A percentile compares a stretch with the other conserved stretches of the same genome.
Conservation (phyloP, 2,113 vertebrate genomes). For the Nothobranchius kuhntae region DNA sequence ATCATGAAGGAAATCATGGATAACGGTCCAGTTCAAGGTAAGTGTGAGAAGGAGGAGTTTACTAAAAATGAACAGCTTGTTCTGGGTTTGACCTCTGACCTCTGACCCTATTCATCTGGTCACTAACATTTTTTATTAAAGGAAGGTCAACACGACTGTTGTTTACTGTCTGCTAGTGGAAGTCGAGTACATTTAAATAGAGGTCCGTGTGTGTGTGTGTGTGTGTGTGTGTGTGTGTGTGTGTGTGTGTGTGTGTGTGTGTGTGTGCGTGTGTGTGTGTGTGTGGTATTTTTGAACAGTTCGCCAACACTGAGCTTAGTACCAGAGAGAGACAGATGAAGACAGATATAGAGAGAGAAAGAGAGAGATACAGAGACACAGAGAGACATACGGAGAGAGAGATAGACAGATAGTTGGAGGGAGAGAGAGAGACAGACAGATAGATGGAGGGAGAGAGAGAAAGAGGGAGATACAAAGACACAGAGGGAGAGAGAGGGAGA, state of each 20-base stretch:
- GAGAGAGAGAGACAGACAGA: no score
- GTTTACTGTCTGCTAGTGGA: conserved; percentile 54
- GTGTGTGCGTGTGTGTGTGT: no score
- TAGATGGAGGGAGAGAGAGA: no score
- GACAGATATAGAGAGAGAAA: not conserved
- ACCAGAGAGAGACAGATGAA: not conserved
- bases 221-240: conserved; percentile 15
- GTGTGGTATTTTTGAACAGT: not conserved
- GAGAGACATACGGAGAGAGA: no score
- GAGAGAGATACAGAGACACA: no score
- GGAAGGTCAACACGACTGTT: conserved; percentile 25
- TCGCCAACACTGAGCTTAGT: conserved; percentile 1
- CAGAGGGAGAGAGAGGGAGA: no score
- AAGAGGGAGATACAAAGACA: no score
- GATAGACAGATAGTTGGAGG: no score
- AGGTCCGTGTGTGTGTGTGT: conserved; percentile 10
- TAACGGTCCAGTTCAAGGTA: conserved; percentile 97
- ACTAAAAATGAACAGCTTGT: conserved; percentile 8
- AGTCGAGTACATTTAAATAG: conserved; percentile 48
- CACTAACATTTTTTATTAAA: conserved; percentile 23
- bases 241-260: not conserved
- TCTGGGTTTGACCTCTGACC: conserved; percentile 49
- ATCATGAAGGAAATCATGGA: conserved; percentile 98
- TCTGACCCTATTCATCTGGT: conserved; percentile 26
- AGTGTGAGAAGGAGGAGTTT: conserved; percentile 21